phyloP scores from a whole-genome alignment of 1,140 invertebrate species.

The Papilio dardanus region DNA sequence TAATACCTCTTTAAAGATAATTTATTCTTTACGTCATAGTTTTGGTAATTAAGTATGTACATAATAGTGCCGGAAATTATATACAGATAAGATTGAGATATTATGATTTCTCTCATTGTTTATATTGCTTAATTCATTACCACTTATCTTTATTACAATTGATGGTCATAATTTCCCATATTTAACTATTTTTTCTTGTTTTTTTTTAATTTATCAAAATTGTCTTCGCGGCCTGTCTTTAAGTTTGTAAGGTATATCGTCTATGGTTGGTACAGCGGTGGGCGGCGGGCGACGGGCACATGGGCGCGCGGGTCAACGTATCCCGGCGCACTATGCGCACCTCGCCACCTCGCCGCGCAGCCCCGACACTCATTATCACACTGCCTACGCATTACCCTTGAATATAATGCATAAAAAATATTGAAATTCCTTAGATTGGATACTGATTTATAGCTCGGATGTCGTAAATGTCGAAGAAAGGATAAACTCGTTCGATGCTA shows the following conservation, averaged over 20 bases:
- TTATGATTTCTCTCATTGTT: not conserved
- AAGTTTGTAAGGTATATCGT: not conserved
- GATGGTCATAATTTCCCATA: no score
- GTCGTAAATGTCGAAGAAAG: constrained; percentile 33
- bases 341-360: constrained; percentile 31
- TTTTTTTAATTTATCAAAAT: not conserved
- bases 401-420: constrained; percentile 36
- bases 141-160: not conserved
- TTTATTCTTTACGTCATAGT: not conserved
- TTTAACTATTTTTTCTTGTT: no score
- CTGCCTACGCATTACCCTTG: constrained; percentile 38
- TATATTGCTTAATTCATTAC: not conserved
- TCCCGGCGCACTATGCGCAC: constrained; percentile 30
- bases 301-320: constrained; percentile 32
- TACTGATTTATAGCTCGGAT: constrained; percentile 29
- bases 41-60: not conserved
- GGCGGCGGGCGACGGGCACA: constrained; percentile 20
- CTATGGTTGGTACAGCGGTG: not conserved
- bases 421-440: constrained; percentile 37
- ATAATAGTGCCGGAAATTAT: not conserved
- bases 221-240: not conserved
- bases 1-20: constrained; percentile 1
- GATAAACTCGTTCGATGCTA: constrained; percentile 30
- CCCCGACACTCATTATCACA: constrained; percentile 37
- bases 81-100: not conserved